Base-by-base conservation (phyloP, 2,113 vertebrate species). In the Phalacrocorax brasilianus region DNA sequence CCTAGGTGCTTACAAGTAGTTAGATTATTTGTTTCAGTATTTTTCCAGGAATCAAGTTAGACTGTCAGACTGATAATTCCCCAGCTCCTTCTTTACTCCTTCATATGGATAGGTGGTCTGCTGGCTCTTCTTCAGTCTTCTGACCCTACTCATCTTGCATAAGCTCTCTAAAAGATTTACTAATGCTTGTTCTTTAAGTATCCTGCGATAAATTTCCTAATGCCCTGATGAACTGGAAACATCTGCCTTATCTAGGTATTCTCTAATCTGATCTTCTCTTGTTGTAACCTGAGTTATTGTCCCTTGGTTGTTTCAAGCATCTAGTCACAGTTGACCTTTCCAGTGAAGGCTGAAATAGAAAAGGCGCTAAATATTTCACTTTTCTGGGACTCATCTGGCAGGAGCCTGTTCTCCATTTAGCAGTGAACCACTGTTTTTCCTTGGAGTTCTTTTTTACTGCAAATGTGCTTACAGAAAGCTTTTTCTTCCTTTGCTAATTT, bases 401-500 rank as follows among this genome's bases (percentile, higher is more conserved):
- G 70, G 74, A 91, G 50, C 58, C 95, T 85, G 24, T 89, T 95
- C 49, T 75, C 40, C 3, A 0, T 92, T 93, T 73, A 93, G 81
- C 84, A 87, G 33, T 74, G 92, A 85, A 52, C 52, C 40, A 84
- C 71, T 82, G 40, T 87, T 96, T 95, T 88, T 40, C 66, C 89
- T 92, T 76, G 30, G 80, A 78, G 61, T 80, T 95, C 88, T 80
- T 93, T 93, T 94, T 94, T 89, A 53, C 74, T 87, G 45, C 81
- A 96, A 97, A 91, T 96, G 87, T 75, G 81, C 73, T 95, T 82
- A 92, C 80, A 89, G 81, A 96, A 97, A 92, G 91, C 93, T 92
- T 95, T 83, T 70, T 94, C 91, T 96, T 97, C 84, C 91, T 96
- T 87, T 94, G 73, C 93, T 87, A 47, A 95, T 96, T 97, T 97